A percentile compares a stretch with the other conserved stretches of the same genome.
Evolutionary conservation across 1,140 invertebrate species (phyloP).

Genomic region (Procambarus clarkii): DNA sequence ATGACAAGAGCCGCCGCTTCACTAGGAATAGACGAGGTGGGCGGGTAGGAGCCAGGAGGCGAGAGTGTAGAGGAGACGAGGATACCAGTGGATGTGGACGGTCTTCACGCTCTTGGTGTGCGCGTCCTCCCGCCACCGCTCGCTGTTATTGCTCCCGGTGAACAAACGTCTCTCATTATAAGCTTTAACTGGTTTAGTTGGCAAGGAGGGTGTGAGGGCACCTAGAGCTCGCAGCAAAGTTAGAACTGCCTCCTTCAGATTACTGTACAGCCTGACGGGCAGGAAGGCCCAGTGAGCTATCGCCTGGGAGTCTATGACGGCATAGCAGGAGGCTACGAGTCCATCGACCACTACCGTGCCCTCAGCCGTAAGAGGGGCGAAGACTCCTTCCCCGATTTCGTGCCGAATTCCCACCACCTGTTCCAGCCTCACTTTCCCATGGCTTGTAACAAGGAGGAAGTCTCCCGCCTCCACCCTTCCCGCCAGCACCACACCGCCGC

Average conservation of each 20-base stretch:
- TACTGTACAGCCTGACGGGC: slow-evolving; percentile 82
- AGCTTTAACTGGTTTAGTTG: slow-evolving; percentile 33
- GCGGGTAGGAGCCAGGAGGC: slow-evolving; percentile 83
- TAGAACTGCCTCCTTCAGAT: slow-evolving; percentile 75
- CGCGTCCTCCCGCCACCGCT: slow-evolving; percentile 17
- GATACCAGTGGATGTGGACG: slow-evolving; percentile 91
- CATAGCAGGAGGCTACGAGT: slow-evolving; percentile 95
- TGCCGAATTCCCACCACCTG: slow-evolving; percentile 81
- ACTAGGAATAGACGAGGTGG: slow-evolving; percentile 73
- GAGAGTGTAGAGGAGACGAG: slow-evolving; percentile 84
- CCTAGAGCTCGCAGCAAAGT: slow-evolving; percentile 70
- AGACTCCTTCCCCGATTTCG: slow-evolving; percentile 84
- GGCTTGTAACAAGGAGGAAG: slow-evolving; percentile 73
- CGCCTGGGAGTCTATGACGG: slow-evolving; percentile 88
- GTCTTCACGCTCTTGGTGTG: slow-evolving; percentile 26
- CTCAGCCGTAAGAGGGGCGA: slow-evolving; percentile 90
- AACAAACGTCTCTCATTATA: neutral
- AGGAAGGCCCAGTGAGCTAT: slow-evolving; percentile 90
- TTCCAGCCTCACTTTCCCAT: slow-evolving; percentile 77
- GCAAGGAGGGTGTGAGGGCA: slow-evolving; percentile 69
- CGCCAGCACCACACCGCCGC: slow-evolving; percentile 73
- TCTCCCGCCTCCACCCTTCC: slow-evolving; percentile 76
- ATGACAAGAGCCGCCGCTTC: neutral
- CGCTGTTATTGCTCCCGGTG: slow-evolving; percentile 6
- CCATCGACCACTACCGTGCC: slow-evolving; percentile 94